Percentiles rank a stretch among this genome's conserved stretches.
Evolutionary conservation across 1,140 invertebrate genomes (phyloP).

Genomic region (Babylonia areolata): DNA sequence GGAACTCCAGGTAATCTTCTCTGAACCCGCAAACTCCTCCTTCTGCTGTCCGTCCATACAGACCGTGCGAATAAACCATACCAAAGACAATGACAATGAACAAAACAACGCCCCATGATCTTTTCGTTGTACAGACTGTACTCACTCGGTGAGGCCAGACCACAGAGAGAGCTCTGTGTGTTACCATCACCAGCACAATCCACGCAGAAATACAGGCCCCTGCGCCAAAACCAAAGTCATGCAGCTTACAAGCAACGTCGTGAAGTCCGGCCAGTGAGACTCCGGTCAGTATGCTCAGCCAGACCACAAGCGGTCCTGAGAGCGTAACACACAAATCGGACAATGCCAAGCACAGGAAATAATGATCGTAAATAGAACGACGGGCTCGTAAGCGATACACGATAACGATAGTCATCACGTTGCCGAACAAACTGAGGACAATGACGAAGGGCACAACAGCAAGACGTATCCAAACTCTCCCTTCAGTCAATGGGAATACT

Average conservation of each 20-base stretch:
- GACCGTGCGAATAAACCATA: background rate
- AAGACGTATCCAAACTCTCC: too few species aligned
- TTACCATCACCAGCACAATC: background rate
- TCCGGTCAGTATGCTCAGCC: background rate
- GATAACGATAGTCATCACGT: background rate
- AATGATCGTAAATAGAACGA: background rate
- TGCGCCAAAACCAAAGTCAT: background rate
- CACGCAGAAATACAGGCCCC: background rate
- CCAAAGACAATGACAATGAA: background rate
- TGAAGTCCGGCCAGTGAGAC: background rate
- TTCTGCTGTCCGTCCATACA: background rate
- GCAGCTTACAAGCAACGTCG: background rate
- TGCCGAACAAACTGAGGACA: background rate
- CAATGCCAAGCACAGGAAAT: background rate
- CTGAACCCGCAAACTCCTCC: background rate
- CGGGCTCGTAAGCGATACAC: background rate
- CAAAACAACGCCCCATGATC: background rate
- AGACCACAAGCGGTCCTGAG: background rate
- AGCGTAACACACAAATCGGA: background rate
- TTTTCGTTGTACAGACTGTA: background rate
- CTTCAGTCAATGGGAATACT: too few species aligned
- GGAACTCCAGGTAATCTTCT: background rate
- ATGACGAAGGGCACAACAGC: background rate
- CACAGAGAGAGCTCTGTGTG: slow-evolving; percentile 2
- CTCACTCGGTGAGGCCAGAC: slow-evolving; percentile 20